phyloP scores from a whole-genome alignment of 2,113 vertebrate genomes.

The Electrona antarctica region DNA sequence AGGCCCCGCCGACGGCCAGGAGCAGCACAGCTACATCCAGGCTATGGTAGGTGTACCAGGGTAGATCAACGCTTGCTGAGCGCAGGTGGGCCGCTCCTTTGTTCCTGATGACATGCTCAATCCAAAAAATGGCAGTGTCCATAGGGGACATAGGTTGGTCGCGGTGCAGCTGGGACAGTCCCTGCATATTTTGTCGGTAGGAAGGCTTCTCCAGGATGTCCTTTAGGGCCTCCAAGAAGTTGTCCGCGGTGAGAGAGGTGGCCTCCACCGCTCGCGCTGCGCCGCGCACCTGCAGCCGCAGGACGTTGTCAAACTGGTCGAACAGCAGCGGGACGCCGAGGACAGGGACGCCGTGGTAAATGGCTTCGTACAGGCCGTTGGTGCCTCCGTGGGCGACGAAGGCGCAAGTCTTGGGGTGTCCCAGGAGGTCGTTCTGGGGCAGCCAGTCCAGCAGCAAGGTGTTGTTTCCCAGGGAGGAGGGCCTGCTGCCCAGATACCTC shows the following conservation, averaged over 20 bases:
- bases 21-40: constrained; percentile 66
- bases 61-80: constrained; percentile 51
- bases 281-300: constrained; percentile 63
- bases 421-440: constrained; percentile 77
- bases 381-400: constrained; percentile 80
- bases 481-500: constrained; percentile 65
- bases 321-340: constrained; percentile 75
- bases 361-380: constrained; percentile 79
- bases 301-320: constrained; percentile 79
- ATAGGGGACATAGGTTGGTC: constrained; percentile 67
- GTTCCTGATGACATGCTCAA: constrained; percentile 78
- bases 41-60: constrained; percentile 78
- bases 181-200: constrained; percentile 67
- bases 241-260: constrained; percentile 49
- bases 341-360: constrained; percentile 76
- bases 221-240: constrained; percentile 66
- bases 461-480: constrained; percentile 73
- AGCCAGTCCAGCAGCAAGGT: constrained; percentile 76
- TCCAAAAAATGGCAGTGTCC: constrained; percentile 78
- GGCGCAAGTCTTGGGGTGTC: constrained; percentile 73
- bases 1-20: constrained; percentile 11
- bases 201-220: constrained; percentile 70
- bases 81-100: constrained; percentile 73
- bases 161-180: constrained; percentile 69
- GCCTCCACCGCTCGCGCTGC: constrained; percentile 68